Base-by-base conservation (phyloP, 2,888 invertebrate genomes). In the Ecdyonurus torrentis region DNA sequence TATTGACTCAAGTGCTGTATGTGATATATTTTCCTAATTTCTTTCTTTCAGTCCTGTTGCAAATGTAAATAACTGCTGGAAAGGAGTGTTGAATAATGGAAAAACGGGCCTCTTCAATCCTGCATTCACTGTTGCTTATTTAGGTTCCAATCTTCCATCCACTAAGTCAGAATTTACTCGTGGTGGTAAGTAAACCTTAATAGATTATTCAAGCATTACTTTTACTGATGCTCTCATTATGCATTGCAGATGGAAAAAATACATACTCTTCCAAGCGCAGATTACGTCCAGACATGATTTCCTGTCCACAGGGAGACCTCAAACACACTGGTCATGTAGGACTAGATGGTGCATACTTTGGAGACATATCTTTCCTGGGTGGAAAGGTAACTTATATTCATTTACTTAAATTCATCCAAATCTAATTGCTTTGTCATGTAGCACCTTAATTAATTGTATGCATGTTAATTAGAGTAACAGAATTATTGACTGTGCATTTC, bases 291-390 rank as follows among this genome's bases (percentile, higher is more conserved):
- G 90, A 89, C 73, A 93, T 96, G 95, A 99, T 98, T 71, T 95
- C 96, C 60, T 87, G 90, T 65, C 98, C 99, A 0, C 95, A 97
- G 74, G 95, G 94, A 52, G 97, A 98, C 74, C 83, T 98, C 22
- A 91, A 95, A 71, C 99, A 99, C 74, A 98, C 95, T 0, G 86
- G 86, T 7, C 99, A 99, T 74, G 93, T 99, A 15, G 98, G 98
- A 0, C 80, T 95, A 58, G 98, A 99, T 74, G 98, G 98, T 1
- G 93, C 94, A 25, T 91, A 91, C 72, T 99, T 99, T 75, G 98
- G 98, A 1, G 95, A 99, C 74, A 85, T 99, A 58, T 82, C 85
- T 61, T 84, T 86, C 69, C 77, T 87, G 19, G 84, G 84, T 1
- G 83, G 84, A 65, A 81, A 77, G 66, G 70, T 69, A 65, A n/a